A percentile compares a stretch with the other conserved stretches of the same genome.
Conservation (phyloP, 2,113 vertebrate species). For the Dascyllus trimaculatus region DNA sequence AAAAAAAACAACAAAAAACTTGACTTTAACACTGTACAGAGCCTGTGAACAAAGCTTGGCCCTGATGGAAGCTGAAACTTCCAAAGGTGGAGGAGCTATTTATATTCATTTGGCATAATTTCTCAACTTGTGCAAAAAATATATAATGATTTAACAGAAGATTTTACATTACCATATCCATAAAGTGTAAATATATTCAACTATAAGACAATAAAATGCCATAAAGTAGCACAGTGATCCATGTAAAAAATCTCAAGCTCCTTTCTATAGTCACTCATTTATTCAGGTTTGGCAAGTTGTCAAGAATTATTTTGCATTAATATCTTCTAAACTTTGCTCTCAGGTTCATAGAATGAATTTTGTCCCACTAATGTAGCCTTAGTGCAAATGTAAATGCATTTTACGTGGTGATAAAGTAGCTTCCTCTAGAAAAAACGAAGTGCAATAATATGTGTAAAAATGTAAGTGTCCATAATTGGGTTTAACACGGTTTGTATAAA, state of each 20-base stretch:
- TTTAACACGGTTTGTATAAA: neutral
- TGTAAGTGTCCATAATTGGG: neutral
- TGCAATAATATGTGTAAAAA: neutral
- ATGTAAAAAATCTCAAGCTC: neutral
- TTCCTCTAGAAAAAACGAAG: constrained; percentile 3
- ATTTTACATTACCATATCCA: neutral
- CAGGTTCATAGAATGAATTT: constrained; percentile 17
- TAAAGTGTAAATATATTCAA: neutral
- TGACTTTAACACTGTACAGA: constrained; percentile 18
- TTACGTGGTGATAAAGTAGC: neutral
- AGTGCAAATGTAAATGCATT: constrained; percentile 29
- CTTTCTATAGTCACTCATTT: constrained; percentile 22
- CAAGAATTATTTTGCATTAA: constrained; percentile 44
- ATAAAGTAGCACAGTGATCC: neutral
- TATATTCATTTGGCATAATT: constrained; percentile 11
- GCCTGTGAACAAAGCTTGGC: constrained; percentile 6
- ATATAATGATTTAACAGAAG: neutral
- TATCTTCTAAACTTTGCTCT: constrained; percentile 19
- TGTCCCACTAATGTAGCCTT: constrained; percentile 25
- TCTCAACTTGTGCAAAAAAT: neutral
- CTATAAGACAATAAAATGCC: neutral
- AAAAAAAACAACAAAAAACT: constrained; percentile 15
- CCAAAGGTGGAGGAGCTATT: neutral
- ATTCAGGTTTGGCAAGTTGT: constrained; percentile 29
- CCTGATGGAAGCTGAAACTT: neutral